phyloP scores from a whole-genome alignment of 2,888 invertebrate genomes.

The Pterostichus niger region DNA sequence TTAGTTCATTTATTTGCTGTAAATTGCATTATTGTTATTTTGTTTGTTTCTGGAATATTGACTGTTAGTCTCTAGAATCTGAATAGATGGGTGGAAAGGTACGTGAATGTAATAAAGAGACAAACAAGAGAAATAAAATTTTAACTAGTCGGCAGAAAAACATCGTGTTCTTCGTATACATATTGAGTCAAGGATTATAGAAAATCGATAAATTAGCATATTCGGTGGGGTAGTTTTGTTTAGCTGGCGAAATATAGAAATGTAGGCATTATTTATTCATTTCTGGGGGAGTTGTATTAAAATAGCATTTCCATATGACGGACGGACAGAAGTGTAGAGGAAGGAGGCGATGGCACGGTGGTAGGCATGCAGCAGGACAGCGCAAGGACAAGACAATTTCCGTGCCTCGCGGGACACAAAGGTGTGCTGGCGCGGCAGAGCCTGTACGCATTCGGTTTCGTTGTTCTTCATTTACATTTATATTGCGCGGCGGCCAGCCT shows the following conservation, averaged over 20 bases:
- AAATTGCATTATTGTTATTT: too few relatives aligned
- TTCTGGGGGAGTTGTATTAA: conserved; percentile 37
- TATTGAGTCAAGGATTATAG: too few relatives aligned
- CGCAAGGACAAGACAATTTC: conserved; percentile 56
- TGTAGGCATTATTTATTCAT: conserved; percentile 22
- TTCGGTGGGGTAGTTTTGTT: conserved; percentile 4
- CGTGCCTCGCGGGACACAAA: conserved; percentile 40
- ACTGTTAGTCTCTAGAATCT: too few relatives aligned
- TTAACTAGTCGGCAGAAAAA: too few relatives aligned
- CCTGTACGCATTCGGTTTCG: conserved; percentile 55
- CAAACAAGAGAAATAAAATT: not conserved
- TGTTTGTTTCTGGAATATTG: too few relatives aligned
- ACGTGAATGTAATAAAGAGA: not conserved
- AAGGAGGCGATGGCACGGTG: too few relatives aligned
- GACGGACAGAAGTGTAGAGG: not conserved
- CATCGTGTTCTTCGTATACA: too few relatives aligned
- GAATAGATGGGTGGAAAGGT: too few relatives aligned
- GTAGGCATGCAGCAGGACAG: not conserved
- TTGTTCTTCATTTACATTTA: conserved; percentile 73
- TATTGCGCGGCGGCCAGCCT: conserved; percentile 70
- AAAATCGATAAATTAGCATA: not conserved
- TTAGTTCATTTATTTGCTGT: too few relatives aligned
- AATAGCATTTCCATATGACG: conserved; percentile 28
- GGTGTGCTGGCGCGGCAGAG: conserved; percentile 10
- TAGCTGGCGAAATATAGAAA: conserved; percentile 3